phyloP scores from a whole-genome alignment of 2,113 vertebrate genomes.

The Pelmatolapia mariae region DNA sequence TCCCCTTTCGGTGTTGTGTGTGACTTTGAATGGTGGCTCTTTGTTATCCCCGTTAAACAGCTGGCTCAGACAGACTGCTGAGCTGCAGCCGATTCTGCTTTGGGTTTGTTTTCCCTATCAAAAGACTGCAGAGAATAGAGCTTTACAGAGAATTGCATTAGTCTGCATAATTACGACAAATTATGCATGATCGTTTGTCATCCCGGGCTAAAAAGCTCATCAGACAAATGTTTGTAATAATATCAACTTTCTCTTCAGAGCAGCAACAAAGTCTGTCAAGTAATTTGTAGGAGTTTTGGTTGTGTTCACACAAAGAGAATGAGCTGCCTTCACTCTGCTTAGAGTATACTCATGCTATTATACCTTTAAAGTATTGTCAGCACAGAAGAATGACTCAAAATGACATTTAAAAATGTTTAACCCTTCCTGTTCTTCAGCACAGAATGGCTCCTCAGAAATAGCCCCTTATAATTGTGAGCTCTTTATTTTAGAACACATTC shows the following conservation, averaged over 20 bases:
- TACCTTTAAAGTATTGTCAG: not conserved
- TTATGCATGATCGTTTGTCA: constrained; percentile 56
- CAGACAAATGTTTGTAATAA: constrained; percentile 55
- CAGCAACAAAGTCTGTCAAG: constrained; percentile 11
- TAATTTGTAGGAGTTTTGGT: not conserved
- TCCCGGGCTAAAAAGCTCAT: constrained; percentile 46
- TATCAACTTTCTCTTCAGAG: constrained; percentile 9
- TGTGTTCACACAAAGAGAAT: not conserved
- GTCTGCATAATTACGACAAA: constrained; percentile 65
- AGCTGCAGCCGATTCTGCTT: constrained; percentile 22
- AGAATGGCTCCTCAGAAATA: not conserved
- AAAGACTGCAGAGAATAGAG: constrained; percentile 47
- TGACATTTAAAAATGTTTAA: not conserved
- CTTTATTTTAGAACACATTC: not conserved
- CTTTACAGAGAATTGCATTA: constrained; percentile 36
- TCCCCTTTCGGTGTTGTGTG: not conserved
- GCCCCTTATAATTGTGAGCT: not conserved
- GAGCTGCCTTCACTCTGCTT: not conserved
- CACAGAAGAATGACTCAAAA: not conserved
- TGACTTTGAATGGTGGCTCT: constrained; percentile 9
- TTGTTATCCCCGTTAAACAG: constrained; percentile 44
- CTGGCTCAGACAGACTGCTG: constrained; percentile 27
- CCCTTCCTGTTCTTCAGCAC: not conserved
- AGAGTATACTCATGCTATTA: not conserved
- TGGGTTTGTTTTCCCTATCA: constrained; percentile 53